phyloP scores from a whole-genome alignment of 2,797 vertebrate species.

The Bovichtus variegatus region DNA sequence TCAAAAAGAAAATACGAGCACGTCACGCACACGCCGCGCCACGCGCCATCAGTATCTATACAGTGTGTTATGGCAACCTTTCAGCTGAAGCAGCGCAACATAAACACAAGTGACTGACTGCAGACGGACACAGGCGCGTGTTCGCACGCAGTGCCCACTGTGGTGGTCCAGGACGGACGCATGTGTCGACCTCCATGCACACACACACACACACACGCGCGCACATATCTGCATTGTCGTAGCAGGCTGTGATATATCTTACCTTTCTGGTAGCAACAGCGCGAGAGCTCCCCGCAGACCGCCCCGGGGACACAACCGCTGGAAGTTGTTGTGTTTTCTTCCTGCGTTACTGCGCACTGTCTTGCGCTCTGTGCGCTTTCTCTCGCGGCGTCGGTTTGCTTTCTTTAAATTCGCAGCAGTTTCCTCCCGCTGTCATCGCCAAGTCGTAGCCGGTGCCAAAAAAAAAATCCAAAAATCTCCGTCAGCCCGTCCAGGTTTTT shows the following conservation, averaged over 20 bases:
- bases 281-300: constrained; percentile 36
- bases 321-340: constrained; percentile 46
- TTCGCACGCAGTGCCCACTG: constrained; percentile 10
- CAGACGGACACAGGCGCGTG: constrained; percentile 19
- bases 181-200: not conserved
- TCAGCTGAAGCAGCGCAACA: constrained; percentile 3
- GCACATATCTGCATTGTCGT: not conserved
- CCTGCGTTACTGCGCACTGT: constrained; percentile 9
- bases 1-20: not conserved
- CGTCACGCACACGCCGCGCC: constrained; percentile 5
- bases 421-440: constrained; percentile 22
- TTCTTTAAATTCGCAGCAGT: not conserved
- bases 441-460: not conserved
- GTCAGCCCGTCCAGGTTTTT: constrained; percentile 20
- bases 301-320: constrained; percentile 15
- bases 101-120: constrained; percentile 29
- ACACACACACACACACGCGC: accelerated
- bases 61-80: constrained; percentile 14
- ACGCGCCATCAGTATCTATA: constrained; percentile 2
- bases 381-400: not conserved
- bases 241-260: not conserved
- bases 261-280: constrained; percentile 29
- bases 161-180: not conserved
- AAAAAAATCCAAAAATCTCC: not conserved
- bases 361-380: not conserved